Base-by-base conservation (phyloP, 2,113 vertebrate genomes). In the Dipodomys stephensi region DNA sequence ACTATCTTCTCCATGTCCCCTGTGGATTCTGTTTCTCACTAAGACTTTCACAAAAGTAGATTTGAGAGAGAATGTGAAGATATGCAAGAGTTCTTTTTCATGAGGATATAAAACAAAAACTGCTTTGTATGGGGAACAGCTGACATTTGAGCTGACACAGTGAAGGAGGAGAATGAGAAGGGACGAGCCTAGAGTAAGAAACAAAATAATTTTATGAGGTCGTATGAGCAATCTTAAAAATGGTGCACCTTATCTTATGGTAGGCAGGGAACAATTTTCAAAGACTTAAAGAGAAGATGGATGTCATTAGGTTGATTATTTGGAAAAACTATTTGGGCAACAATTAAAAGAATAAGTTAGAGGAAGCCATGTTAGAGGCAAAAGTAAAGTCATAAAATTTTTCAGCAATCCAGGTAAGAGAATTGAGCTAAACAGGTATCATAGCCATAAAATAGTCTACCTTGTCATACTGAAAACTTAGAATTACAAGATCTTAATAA, bases 1-100 rank as follows among this genome's bases (percentile, higher is more conserved):
- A 89, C 22, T 35, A 74, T 13, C 19, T 22, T 11, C 13, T 32
- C 84, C 27, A 2, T 64, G 30, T 93, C 62, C 39, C 30, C 57
- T 67, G 60, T 83, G 49, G 94, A 92, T 89, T 93, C 72, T n/a
- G 60, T 80, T 90, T 77, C 72, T 90, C 77, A 78, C 44, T 62
- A 91, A 74, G 44, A 76, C 46, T 77, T 94, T 30, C 49, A 64
- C 49, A 86, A 57, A 95, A 73, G 39, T 19, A 62, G 62, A 44
- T 65, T 77, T 57, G 32, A 53, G 71, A 69, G 57, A 68, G 22
- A 88, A 71, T 83, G 7, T 68, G 64, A 93, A 88, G 79, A 69
- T 5, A 53, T 16, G 30, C 18, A 88, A 69, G n/a, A 57, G 35
- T 49, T 92, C 71, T 94, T 2, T 64, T 69, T 11, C 20, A 19